Evolutionary conservation across 2,888 invertebrate species (phyloP), one percentile per base, ranked within the genome.

Genomic region (Griposia aprilina): DNA sequence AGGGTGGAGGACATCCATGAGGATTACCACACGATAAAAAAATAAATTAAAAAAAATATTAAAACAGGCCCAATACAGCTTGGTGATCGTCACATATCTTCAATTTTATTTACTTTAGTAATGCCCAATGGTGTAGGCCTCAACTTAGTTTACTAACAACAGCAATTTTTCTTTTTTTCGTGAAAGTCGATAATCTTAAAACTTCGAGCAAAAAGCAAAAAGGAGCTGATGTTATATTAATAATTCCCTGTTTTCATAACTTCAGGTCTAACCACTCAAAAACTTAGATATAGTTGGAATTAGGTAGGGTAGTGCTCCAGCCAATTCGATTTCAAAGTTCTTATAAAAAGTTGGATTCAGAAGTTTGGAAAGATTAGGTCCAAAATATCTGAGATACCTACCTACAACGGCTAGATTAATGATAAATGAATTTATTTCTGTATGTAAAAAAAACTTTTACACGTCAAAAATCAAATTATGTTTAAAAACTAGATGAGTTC

Each of bases 211-310:
- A 45, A 10, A 48, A 11, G 23, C n/a, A 7, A 60, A 75, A 66
- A 65, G 8, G 26, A 36, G n/a, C 13, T 10, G 13, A 50, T 20
- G 10, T n/a, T 6, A 20, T 11, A 78, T 78, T 60, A 67, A 78
- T 70, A 70, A 78, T 78, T 78, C 55, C 70, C 15, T 15, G 11
- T 6, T 45, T 66, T 55, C 41, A 36, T 60, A 62, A 69, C 52
- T 78, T 78, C 45, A n/a, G 17, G 23, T n/a, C n/a, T 45, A 48
- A 48, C 30, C 69, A 78, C 79, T 78, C 36, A 69, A 36, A 55
- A 59, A n/a, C 45, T 78, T 78, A n/a, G 10, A 0, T 11, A 1
- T 30, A 36, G 5, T 1, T 52, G n/a, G n/a, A 10, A n/a, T 41
- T 7, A 3, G n/a, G 8, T 11, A 15, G 7, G 4, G 3, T 13